Conservation (phyloP, 2,888 invertebrate species). For the Clitarchus hookeri region DNA sequence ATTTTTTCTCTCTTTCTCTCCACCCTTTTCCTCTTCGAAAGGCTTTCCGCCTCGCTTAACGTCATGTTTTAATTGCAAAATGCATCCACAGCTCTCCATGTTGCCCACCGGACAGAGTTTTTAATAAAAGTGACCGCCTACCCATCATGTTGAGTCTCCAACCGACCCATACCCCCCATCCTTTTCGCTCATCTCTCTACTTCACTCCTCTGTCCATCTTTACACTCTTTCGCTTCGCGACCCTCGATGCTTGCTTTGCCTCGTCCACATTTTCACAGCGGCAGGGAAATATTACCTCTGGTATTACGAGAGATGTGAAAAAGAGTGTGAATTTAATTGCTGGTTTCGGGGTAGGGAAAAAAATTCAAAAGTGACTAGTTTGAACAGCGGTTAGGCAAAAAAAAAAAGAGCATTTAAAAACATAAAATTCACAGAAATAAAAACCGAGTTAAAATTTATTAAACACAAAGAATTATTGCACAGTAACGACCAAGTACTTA, state of each 20-base stretch:
- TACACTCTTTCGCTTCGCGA: slow-evolving; percentile 23
- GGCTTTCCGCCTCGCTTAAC: neutral
- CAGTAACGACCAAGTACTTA: neutral
- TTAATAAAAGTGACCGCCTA: slow-evolving; percentile 14
- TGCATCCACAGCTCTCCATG: neutral
- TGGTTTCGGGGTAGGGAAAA: neutral
- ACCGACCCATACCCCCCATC: slow-evolving; percentile 1
- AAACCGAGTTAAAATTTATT: neutral
- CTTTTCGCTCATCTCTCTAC: slow-evolving; percentile 15
- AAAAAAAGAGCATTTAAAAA: neutral
- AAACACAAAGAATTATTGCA: neutral
- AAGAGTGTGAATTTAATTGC: slow-evolving; percentile 7
- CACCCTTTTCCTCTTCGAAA: neutral
- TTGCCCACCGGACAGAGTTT: neutral
- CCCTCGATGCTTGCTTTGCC: slow-evolving; percentile 10
- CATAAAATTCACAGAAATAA: neutral
- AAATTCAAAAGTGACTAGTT: neutral
- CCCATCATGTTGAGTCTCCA: slow-evolving; percentile 17
- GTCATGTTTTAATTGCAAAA: slow-evolving; percentile 7
- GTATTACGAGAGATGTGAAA: neutral
- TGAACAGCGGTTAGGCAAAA: neutral
- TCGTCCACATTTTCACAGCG: slow-evolving; percentile 18
- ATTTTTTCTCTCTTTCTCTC: slow-evolving; percentile 31
- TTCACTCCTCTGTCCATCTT: neutral
- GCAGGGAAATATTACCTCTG: neutral